A percentile compares a stretch with the other conserved stretches of the same genome.
Evolutionary conservation across 2,888 invertebrate species (phyloP).

Genomic region (Digitonthophagus gazella): DNA sequence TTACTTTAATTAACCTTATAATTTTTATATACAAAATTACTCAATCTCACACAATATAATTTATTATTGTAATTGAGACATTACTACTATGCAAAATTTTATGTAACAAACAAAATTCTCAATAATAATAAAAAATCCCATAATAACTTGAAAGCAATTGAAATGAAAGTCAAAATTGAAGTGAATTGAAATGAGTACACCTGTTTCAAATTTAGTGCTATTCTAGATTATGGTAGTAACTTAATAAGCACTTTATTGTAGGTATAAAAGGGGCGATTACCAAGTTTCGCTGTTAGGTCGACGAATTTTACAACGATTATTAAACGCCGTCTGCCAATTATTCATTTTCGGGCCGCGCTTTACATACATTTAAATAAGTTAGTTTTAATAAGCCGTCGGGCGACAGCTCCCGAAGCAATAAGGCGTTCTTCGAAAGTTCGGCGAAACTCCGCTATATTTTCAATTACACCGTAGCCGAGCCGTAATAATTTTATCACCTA

Average conservation of each 20-base stretch:
- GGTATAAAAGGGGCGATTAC: neutral
- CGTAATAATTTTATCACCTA: too few relatives aligned
- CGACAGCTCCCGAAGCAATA: constrained; percentile 13
- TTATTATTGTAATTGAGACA: too few relatives aligned
- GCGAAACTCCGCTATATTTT: constrained; percentile 25
- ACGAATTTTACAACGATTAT: constrained; percentile 5
- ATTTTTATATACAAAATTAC: too few relatives aligned
- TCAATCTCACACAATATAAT: too few relatives aligned
- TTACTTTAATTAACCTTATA: too few relatives aligned
- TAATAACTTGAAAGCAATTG: too few relatives aligned
- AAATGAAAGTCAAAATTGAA: too few relatives aligned
- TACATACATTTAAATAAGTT: constrained; percentile 22
- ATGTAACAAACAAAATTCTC: too few relatives aligned
- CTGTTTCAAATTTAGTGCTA: constrained; percentile 21
- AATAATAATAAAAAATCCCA: too few relatives aligned
- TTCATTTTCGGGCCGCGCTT: constrained; percentile 18
- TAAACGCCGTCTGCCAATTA: constrained; percentile 4
- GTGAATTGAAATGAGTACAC: constrained; percentile 5
- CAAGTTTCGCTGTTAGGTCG: constrained; percentile 10
- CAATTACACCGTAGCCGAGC: too few relatives aligned
- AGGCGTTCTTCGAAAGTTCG: neutral
- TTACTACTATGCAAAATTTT: too few relatives aligned
- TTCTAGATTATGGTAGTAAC: neutral
- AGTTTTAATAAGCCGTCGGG: constrained; percentile 23
- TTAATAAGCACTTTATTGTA: constrained; percentile 9